Base-by-base conservation (phyloP, 2,797 vertebrate genomes). In the Spondyliosoma cantharus region DNA sequence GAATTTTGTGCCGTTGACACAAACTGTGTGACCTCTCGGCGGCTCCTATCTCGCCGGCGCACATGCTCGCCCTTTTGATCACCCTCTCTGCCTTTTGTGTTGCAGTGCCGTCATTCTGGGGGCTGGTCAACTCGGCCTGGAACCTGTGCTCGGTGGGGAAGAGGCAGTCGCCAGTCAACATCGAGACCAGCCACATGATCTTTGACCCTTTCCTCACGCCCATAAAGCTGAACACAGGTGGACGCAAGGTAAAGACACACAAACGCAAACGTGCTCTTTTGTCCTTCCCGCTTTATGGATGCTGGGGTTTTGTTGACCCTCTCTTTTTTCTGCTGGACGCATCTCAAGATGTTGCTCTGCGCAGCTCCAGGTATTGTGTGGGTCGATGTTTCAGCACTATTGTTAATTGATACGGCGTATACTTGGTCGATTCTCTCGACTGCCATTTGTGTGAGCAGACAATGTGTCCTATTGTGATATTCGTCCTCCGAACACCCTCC, bases 181-280 rank as follows among this genome's bases (percentile, higher is more conserved):
- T 99, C 79, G 97, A 99, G 95, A 99, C 98, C 88, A 98, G 97
- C 91, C 98, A 99, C 94, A 99, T 99, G 98, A 99, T 99, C 93
- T 99, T 99, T 79, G 98, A 99, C 92, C 98, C 98, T 43, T 99
- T 98, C 93, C 94, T 99, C 91, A 97, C 96, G 1, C 96, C 97
- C 19, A 96, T 99, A 76, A 97, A 97, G 78, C 96, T 99, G 87
- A 99, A 99, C 94, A 99, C 98, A 0, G 98, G 97, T 1, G 97
- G 97, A 87, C 96, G 96, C 86, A 99, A 99, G 98, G 98, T 99
- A 98, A 90, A 22, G 54, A 69, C 52, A 42, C 29, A 16, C 57
- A 60, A 22, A 71, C 32, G n/a, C 60, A 48, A 50, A 65, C 24
- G 9, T 2, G 0, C 9, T 68, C 3, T 48, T 52, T 20, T 53